These are phyloP conservation scores for Notodonta ziczac DNA, from an alignment of 2,888 invertebrate species.

Conservation along the genomic window DNA sequence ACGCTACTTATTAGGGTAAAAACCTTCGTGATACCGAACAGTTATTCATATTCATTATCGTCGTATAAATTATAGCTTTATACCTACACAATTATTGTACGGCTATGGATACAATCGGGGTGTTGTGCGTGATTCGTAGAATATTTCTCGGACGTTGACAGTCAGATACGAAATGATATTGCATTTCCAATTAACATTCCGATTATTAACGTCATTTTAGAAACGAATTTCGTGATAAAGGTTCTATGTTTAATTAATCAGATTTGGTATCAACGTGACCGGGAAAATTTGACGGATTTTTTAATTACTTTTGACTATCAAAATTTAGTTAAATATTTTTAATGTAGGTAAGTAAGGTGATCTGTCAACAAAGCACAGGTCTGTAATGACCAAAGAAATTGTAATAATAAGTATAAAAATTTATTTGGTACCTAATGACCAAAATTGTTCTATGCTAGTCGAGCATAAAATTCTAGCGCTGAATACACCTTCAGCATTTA, in stretches of 20 bases:
- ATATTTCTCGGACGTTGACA: conserved; percentile 53
- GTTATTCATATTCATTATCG: conserved; percentile 79
- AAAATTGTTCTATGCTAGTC: too few relatives aligned
- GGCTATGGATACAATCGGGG: conserved; percentile 52
- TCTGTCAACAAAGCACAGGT: too few relatives aligned
- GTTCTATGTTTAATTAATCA: too few relatives aligned
- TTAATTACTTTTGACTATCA: too few relatives aligned
- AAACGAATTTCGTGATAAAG: not conserved
- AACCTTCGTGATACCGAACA: conserved; percentile 73
- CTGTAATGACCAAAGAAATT: too few relatives aligned
- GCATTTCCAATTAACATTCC: conserved; percentile 49
- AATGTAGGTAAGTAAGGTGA: too few relatives aligned
- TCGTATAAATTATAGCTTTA: conserved; percentile 76
- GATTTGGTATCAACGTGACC: too few relatives aligned
- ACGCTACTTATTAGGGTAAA: conserved; percentile 70
- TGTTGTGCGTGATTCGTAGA: conserved; percentile 68
- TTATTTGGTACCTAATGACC: too few relatives aligned
- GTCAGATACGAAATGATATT: conserved; percentile 47
- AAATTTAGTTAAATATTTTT: too few relatives aligned
- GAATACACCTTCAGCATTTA: too few relatives aligned
- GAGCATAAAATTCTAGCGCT: too few relatives aligned
- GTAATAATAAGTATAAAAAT: too few relatives aligned
- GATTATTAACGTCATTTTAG: conserved; percentile 36
- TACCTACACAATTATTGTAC: conserved; percentile 71
- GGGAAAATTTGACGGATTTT: not conserved